Evolutionary conservation across 2,888 invertebrate genomes (phyloP), one percentile per base, ranked within the genome.

Genomic region (Standfussiana lucernea): DNA sequence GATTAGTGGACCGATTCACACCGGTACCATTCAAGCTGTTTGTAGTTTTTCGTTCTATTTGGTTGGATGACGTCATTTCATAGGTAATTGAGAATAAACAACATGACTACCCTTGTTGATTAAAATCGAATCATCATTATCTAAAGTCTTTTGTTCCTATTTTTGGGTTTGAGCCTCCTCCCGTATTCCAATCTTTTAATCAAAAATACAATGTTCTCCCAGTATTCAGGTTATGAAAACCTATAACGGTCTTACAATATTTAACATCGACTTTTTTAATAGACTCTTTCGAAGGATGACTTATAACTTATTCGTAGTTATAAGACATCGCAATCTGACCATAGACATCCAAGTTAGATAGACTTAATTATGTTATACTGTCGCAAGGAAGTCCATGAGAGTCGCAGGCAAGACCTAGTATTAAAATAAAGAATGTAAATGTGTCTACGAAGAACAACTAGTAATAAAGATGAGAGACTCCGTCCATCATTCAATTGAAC

Each of bases 1-100:
- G 79, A 70, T 72, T 72, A 77, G 66, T 78, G 47, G 61, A 61
- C 70, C 67, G 75, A 78, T 87, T 82, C 75, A 78, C 75, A 76
- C 71, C 53, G 68, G 82, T 77, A 77, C 72, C 37, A 76, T 78
- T 80, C 37, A 61, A 66, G 61, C 50, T 47, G 45, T 42, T 72
- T 64, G 71, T 75, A 24, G n/a, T 64, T 66, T 81, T 78, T 45
- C 50, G 21, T 69, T 82, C n/a, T 61, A 28, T 68, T n/a, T 15
- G 15, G 32, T 70, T 35, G 21, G 10, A 37, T 83, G 71, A 71
- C 61, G 66, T 71, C 53, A 82, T 64, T 69, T 66, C 8, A 66
- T 53, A 66, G 77, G 66, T 35, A 42, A 37, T 67, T 71, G 40
- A 70, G 32, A 61, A 83, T 37, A 66, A 37, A 53, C 11, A 50